Percentiles rank a stretch among this genome's conserved stretches.
phyloP scores from a whole-genome alignment of 2,113 vertebrate genomes.

The Cinclus mexicanus region DNA sequence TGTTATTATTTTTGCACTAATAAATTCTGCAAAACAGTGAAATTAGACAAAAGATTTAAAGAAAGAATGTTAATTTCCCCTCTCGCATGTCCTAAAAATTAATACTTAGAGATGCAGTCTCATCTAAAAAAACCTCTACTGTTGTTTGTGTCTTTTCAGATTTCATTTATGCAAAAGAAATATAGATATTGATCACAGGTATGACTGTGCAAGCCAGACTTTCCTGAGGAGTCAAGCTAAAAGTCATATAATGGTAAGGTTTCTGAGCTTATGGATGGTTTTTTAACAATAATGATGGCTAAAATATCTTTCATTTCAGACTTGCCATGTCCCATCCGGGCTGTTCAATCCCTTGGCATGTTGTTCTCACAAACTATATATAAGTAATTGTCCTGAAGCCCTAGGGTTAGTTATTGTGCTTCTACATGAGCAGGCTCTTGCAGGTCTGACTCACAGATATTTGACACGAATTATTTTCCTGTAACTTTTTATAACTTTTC shows the following conservation, averaged over 20 bases:
- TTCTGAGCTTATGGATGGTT: background rate
- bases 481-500: background rate
- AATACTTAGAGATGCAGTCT: background rate
- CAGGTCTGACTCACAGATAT: background rate
- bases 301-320: background rate
- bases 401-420: background rate
- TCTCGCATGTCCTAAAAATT: background rate
- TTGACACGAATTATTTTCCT: background rate
- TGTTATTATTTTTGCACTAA: background rate
- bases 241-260: background rate
- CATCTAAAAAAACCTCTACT: background rate
- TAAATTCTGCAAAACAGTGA: background rate
- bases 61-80: background rate
- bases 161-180: background rate
- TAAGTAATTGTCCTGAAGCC: background rate
- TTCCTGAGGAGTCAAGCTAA: background rate
- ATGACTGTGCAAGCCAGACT: background rate
- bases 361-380: background rate
- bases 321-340: background rate
- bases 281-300: background rate
- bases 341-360: background rate
- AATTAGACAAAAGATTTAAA: background rate
- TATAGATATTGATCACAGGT: background rate
- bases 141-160: background rate
- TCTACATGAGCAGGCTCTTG: rapidly evolving